A percentile compares a stretch with the other conserved stretches of the same genome.
These are phyloP conservation scores for Myotis pilosus DNA, from an alignment of 2,797 vertebrate genomes.

Conservation along the genomic window DNA sequence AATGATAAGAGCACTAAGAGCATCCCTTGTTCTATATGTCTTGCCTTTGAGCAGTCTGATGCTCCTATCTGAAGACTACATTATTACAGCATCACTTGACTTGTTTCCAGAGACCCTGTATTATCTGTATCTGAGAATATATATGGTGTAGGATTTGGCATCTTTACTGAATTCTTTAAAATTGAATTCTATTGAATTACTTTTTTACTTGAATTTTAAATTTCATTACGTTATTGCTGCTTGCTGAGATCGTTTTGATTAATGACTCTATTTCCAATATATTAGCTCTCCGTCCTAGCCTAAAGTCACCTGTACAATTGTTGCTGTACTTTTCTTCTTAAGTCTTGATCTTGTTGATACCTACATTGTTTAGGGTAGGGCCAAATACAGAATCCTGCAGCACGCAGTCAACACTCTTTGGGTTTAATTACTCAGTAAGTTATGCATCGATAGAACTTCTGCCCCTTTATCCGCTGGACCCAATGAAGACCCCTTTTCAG, in stretches of 20 bases:
- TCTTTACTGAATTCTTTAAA: background rate
- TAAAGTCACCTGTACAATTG: background rate
- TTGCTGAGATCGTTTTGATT: background rate
- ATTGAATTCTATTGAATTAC: background rate
- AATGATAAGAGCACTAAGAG: background rate
- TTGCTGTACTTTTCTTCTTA: background rate
- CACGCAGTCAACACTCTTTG: background rate
- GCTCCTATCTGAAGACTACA: background rate
- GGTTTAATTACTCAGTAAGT: background rate
- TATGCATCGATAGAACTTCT: background rate
- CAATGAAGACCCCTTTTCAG: background rate
- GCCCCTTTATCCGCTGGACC: background rate
- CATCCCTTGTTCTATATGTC: background rate
- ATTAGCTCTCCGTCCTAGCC: background rate
- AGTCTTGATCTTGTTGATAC: background rate
- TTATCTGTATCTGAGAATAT: background rate
- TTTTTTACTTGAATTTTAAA: background rate
- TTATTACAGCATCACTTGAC: background rate
- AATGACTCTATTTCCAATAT: background rate
- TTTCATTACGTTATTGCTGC: background rate
- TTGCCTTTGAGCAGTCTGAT: background rate
- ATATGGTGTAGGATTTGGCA: background rate
- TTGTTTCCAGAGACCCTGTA: background rate
- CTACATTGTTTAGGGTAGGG: background rate
- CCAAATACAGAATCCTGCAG: background rate